Conservation (phyloP, 1,140 invertebrate genomes). For the Diabrotica undecimpunctata region DNA sequence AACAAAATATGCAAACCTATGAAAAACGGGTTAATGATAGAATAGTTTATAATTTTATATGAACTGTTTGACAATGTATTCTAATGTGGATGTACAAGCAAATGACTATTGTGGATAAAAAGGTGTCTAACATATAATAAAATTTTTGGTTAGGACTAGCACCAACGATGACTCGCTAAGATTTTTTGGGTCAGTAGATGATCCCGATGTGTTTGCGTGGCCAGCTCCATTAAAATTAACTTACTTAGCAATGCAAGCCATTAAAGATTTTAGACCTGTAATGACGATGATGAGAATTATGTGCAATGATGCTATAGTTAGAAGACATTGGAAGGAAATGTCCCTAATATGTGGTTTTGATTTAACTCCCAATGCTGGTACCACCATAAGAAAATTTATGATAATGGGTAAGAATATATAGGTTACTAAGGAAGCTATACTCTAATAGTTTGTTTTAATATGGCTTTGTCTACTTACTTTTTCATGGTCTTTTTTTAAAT, state of each 20-base stretch:
- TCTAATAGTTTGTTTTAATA: too few species aligned
- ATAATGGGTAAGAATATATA: slow-evolving; percentile 51
- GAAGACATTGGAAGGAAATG: slow-evolving; percentile 90
- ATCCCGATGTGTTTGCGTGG: slow-evolving; percentile 69
- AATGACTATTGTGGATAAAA: too few species aligned
- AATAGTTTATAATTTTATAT: too few species aligned
- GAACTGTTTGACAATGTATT: too few species aligned
- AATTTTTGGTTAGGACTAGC: not conserved
- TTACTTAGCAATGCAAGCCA: slow-evolving; percentile 63
- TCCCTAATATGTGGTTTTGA: slow-evolving; percentile 76
- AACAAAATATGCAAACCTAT: too few species aligned
- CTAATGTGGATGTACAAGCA: too few species aligned
- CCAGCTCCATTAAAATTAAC: slow-evolving; percentile 76
- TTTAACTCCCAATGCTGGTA: slow-evolving; percentile 80
- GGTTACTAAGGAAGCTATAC: too few species aligned
- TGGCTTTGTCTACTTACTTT: too few species aligned
- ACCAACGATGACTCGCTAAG: slow-evolving; percentile 57
- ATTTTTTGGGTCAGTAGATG: slow-evolving; percentile 69
- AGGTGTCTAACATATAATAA: too few species aligned
- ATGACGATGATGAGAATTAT: slow-evolving; percentile 78
- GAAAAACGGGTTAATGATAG: too few species aligned
- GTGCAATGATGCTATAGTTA: slow-evolving; percentile 81
- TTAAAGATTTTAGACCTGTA: slow-evolving; percentile 78
- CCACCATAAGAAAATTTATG: slow-evolving; percentile 79
- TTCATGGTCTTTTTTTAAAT: too few species aligned